Evolutionary conservation across 2,797 vertebrate species (phyloP).

Genomic region (Lindbergichthys nudifrons): DNA sequence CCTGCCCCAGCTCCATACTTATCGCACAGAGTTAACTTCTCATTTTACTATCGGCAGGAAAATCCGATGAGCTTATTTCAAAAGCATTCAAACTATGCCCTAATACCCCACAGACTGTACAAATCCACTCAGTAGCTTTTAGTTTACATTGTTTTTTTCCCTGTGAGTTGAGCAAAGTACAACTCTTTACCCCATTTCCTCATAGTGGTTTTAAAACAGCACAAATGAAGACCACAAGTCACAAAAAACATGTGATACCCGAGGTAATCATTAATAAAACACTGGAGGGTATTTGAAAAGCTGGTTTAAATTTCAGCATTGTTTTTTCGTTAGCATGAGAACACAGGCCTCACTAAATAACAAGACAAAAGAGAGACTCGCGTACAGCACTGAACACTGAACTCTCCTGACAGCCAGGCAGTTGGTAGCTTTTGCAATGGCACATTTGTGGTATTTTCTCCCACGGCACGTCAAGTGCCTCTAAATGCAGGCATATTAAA

Average conservation of each 20-base stretch:
- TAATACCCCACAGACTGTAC: slow-evolving; percentile 18
- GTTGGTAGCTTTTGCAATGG: slow-evolving; percentile 70
- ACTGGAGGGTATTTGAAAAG: slow-evolving; percentile 24
- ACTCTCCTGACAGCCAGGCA: slow-evolving; percentile 56
- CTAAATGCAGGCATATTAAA: slow-evolving; percentile 31
- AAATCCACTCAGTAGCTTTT: slow-evolving; percentile 28
- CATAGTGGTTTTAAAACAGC: slow-evolving; percentile 25
- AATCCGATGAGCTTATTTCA: neutral
- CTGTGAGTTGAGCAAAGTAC: slow-evolving; percentile 2
- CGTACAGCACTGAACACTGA: slow-evolving; percentile 10
- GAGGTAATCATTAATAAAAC: slow-evolving; percentile 65
- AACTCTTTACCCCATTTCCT: neutral
- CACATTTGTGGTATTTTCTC: slow-evolving; percentile 46
- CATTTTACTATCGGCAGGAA: neutral
- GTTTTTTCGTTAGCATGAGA: slow-evolving; percentile 34
- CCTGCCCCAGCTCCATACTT: neutral
- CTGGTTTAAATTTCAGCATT: slow-evolving; percentile 41
- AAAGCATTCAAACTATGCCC: neutral
- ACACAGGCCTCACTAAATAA: slow-evolving; percentile 22
- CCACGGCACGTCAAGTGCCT: slow-evolving; percentile 17
- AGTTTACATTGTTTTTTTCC: slow-evolving; percentile 23
- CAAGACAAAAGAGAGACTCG: slow-evolving; percentile 5
- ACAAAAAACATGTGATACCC: slow-evolving; percentile 33
- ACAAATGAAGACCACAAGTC: slow-evolving; percentile 43
- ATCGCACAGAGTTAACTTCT: neutral